Percentiles rank a stretch among this genome's conserved stretches.
phyloP scores from a whole-genome alignment of 2,113 vertebrate species.

The Herpailurus yagouaroundi region DNA sequence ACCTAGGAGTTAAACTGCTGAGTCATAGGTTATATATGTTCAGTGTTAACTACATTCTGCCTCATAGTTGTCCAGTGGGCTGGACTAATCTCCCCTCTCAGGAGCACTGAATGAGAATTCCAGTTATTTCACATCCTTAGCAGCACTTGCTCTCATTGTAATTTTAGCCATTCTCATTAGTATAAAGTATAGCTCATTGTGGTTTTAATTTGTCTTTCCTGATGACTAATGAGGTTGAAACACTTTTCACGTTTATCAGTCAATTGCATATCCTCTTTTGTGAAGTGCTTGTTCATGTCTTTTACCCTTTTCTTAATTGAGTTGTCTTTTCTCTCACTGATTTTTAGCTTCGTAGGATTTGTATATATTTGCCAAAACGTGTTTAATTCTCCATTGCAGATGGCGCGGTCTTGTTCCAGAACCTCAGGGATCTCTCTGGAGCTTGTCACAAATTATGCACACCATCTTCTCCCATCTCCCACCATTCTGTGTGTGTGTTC shows the following conservation, averaged over 20 bases:
- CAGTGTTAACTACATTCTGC: neutral
- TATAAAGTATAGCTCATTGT: constrained; percentile 36
- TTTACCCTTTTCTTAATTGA: constrained; percentile 21
- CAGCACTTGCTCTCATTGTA: neutral
- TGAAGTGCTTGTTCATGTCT: constrained; percentile 13
- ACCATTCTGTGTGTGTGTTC: neutral
- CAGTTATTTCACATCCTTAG: neutral
- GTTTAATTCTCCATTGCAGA: neutral
- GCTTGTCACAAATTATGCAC: neutral
- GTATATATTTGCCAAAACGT: neutral
- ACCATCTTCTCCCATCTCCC: neutral
- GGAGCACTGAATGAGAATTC: neutral
- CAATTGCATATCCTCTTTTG: neutral
- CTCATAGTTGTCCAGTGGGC: neutral
- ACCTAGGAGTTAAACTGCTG: neutral
- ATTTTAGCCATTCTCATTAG: constrained; percentile 24
- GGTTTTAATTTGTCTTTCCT: constrained; percentile 52
- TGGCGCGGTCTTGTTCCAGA: neutral
- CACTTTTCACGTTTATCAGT: neutral
- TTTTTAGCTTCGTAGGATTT: neutral
- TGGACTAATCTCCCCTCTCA: neutral
- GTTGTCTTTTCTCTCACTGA: neutral
- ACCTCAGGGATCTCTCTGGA: neutral
- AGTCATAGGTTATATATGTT: neutral
- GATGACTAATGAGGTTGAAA: constrained; percentile 59